A percentile compares a stretch with the other conserved stretches of the same genome.
Evolutionary conservation across 1,140 invertebrate species (phyloP).

Genomic region (Papilio glaucus): DNA sequence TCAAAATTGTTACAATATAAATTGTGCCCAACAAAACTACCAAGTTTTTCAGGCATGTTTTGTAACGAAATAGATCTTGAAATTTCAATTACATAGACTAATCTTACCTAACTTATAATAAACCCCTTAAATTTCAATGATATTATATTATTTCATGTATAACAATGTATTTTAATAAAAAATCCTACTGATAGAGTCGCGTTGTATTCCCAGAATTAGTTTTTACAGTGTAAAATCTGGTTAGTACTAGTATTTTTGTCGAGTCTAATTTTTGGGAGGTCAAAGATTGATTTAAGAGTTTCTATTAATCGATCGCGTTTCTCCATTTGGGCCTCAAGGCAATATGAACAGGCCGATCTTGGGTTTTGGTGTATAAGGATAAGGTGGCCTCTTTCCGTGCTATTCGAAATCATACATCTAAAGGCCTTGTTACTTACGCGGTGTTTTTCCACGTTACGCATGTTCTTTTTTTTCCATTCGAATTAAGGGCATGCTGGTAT

Average conservation of each 20-base stretch:
- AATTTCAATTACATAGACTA: too few relatives aligned
- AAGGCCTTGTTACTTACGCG: not conserved
- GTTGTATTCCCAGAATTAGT: not conserved
- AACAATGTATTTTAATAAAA: too few relatives aligned
- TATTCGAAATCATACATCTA: conserved; percentile 12
- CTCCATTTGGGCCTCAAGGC: not conserved
- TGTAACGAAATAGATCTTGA: too few relatives aligned
- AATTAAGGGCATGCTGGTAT: conserved; percentile 23
- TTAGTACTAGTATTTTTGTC: not conserved
- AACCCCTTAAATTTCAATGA: not conserved
- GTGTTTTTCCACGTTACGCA: conserved; percentile 10
- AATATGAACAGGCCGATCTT: not conserved
- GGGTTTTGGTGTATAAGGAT: not conserved
- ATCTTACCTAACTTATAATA: too few relatives aligned
- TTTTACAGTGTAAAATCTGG: not conserved
- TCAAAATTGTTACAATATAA: too few relatives aligned
- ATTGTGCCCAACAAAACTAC: too few relatives aligned
- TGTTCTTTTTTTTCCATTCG: conserved; percentile 9
- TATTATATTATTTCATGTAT: too few relatives aligned
- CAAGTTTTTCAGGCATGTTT: not conserved
- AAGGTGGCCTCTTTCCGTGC: conserved; percentile 8
- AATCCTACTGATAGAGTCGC: not conserved
- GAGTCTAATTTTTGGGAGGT: not conserved
- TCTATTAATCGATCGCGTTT: not conserved
- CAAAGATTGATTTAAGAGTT: not conserved